Base-by-base conservation (phyloP, 1,140 invertebrate species). In the Choristoneura fumiferana region DNA sequence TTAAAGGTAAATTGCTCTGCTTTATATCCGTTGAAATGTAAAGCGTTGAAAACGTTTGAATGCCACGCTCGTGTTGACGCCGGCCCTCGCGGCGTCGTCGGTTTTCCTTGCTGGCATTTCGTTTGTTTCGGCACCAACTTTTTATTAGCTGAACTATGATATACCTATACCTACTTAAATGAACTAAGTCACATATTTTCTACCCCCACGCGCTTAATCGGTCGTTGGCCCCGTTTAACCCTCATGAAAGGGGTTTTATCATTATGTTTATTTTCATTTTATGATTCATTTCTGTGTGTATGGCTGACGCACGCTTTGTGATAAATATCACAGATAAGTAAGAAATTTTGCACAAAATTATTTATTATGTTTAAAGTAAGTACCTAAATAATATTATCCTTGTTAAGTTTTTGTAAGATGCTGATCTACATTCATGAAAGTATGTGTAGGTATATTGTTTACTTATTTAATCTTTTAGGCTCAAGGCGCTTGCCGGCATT, bases 1-100 rank as follows among this genome's bases (percentile, higher is more conserved):
- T 82, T 81, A 76, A 75, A 77, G 67, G 75, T 80, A 76, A 82
- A 83, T 80, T 81, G 77, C 71, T 67, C 63, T 69, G 69, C 67
- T 82, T 79, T 77, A 81, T 74, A 76, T 67, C 68, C 71, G 65
- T 72, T 72, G 69, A 71, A 72, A 69, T 73, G 73, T 73, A 76
- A 76, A 71, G 67, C 63, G 65, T 57, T 68, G 65, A 59, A 73
- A 71, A 68, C 61, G 67, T 73, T 68, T 79, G 68, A 67, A 67
- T 68, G 49, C 57, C 66, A 60, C 55, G 63, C 53, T 66, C 40
- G 57, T 65, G 55, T 63, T 65, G 66, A 58, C 62, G 61, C 67
- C 58, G 54, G 58, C 54, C 59, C 53, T 45, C 54, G 52, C 52
- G 43, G 40, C 53, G 36, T 10, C 40, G 40, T 17, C 43, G 17